These are phyloP conservation scores for Anoplolepis gracilipes DNA, from an alignment of 1,140 invertebrate species.

Conservation along the genomic window DNA sequence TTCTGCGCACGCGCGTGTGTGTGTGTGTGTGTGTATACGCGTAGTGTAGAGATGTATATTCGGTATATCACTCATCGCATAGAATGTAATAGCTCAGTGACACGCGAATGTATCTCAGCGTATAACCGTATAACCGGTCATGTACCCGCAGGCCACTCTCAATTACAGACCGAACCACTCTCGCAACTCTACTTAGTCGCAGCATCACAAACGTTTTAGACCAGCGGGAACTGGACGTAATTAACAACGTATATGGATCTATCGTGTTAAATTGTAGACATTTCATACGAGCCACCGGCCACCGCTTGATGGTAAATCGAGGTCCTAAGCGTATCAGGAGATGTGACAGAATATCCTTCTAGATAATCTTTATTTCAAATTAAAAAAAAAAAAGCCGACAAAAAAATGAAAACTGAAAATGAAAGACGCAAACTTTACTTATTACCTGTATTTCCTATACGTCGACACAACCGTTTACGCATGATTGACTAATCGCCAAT, in stretches of 20 bases:
- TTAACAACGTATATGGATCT: conserved; percentile 45
- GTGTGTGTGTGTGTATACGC: neutral
- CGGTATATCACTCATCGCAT: conserved; percentile 52
- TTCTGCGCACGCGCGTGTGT: too few relatives aligned
- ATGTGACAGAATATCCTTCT: neutral
- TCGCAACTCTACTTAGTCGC: conserved; percentile 47
- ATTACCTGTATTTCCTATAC: neutral
- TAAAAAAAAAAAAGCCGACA: neutral
- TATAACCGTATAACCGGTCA: conserved; percentile 51
- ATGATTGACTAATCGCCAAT: conserved; percentile 22
- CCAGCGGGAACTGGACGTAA: conserved; percentile 15
- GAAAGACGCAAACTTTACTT: neutral
- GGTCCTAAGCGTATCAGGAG: neutral
- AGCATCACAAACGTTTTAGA: conserved; percentile 60
- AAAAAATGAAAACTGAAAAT: neutral
- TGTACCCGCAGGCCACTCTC: conserved; percentile 45
- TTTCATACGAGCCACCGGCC: neutral
- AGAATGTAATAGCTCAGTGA: conserved; percentile 55
- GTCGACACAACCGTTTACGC: neutral
- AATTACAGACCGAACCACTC: conserved; percentile 47
- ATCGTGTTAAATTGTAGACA: conserved; percentile 21
- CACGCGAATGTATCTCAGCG: conserved; percentile 48
- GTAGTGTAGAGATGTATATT: conserved; percentile 28
- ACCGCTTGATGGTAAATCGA: neutral
- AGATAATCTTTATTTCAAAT: neutral